phyloP scores from a whole-genome alignment of 2,888 invertebrate genomes.

The Balanococcus diminutus region DNA sequence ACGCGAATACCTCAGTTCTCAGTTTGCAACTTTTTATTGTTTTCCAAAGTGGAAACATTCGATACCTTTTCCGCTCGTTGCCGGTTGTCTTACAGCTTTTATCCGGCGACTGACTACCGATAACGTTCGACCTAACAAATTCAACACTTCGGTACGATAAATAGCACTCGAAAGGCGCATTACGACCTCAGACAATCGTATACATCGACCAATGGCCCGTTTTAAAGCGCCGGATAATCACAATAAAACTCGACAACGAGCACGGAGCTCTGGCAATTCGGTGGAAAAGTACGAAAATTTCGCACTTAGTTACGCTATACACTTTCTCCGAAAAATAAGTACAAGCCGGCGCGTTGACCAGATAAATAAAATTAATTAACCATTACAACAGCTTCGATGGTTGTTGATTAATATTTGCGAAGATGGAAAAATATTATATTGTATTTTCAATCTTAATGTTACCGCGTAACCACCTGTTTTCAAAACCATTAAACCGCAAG shows the following conservation, averaged over 20 bases:
- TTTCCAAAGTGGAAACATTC: not conserved
- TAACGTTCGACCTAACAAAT: not conserved
- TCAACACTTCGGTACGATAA: conserved; percentile 16
- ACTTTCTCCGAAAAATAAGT: not conserved
- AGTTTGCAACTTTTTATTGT: not conserved
- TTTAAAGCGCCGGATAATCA: not conserved
- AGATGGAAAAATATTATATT: not conserved
- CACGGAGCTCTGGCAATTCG: not conserved
- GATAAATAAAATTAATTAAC: conserved; percentile 10
- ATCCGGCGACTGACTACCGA: not conserved
- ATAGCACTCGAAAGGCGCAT: not conserved
- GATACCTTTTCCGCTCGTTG: not conserved
- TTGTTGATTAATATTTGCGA: not conserved
- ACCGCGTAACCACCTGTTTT: not conserved
- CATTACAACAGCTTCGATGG: not conserved
- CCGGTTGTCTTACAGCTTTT: not conserved
- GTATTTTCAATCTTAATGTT: not conserved
- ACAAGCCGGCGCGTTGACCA: no score
- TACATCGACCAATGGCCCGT: not conserved
- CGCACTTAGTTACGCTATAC: not conserved
- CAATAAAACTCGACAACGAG: not conserved
- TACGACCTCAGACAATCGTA: not conserved
- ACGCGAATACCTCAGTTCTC: not conserved
- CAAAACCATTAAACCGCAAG: not conserved
- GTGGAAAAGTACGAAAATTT: not conserved